phyloP scores from a whole-genome alignment of 1,140 invertebrate genomes.

The Drosophila arizonae region DNA sequence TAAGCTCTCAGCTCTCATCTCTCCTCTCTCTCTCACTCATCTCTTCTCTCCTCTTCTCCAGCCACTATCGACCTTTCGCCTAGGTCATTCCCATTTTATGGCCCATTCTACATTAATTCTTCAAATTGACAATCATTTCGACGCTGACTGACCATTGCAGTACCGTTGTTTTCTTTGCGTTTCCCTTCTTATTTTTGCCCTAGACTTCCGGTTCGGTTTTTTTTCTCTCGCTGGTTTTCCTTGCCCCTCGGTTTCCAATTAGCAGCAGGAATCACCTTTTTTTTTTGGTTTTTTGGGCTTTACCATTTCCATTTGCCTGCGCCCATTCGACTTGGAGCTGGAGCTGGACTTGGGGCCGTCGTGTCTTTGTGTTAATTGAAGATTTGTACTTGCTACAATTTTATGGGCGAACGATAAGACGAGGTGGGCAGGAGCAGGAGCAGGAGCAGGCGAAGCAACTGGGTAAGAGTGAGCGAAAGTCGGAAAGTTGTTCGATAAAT shows the following conservation, averaged over 20 bases:
- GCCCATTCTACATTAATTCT: constrained; percentile 48
- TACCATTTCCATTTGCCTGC: constrained; percentile 14
- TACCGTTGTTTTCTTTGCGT: neutral
- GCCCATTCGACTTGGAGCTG: constrained; percentile 15
- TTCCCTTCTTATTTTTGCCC: neutral
- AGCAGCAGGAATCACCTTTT: constrained; percentile 78
- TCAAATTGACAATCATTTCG: constrained; percentile 55
- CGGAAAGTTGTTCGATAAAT: constrained; percentile 64
- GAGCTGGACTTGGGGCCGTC: neutral
- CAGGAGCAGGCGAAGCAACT: too few species aligned
- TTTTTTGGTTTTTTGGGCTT: constrained; percentile 12
- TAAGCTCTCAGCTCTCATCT: constrained; percentile 11
- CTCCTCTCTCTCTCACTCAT: too few species aligned
- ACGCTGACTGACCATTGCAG: constrained; percentile 24
- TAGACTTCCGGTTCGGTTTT: constrained; percentile 27
- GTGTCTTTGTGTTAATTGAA: constrained; percentile 71
- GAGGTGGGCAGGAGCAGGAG: neutral
- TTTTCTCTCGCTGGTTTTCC: constrained; percentile 1
- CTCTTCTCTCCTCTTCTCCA: too few species aligned
- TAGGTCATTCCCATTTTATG: constrained; percentile 24
- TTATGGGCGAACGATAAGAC: constrained; percentile 49
- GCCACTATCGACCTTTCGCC: neutral
- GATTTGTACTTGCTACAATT: constrained; percentile 72
- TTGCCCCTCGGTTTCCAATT: constrained; percentile 72
- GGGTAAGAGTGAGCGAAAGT: neutral